Evolutionary conservation across 2,888 invertebrate species (phyloP).

Genomic region (Philhelius pedissequus): DNA sequence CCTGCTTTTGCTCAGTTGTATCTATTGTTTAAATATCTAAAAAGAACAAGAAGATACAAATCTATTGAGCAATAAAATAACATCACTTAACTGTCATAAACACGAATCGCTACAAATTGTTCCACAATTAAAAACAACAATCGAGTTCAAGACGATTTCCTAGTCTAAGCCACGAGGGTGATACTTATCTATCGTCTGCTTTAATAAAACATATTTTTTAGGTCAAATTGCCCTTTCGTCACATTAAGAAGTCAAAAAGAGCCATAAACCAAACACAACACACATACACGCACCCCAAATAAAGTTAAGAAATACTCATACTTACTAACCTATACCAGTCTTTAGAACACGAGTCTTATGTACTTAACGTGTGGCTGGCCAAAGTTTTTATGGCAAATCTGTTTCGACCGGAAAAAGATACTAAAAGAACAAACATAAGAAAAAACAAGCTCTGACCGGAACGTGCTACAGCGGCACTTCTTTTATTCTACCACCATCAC

Average conservation of each 20-base stretch:
- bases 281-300: slow-evolving; percentile 39
- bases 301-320: slow-evolving; percentile 8
- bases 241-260: slow-evolving; percentile 46
- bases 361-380: not conserved
- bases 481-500: slow-evolving; percentile 25
- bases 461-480: slow-evolving; percentile 59
- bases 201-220: slow-evolving; percentile 26
- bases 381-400: slow-evolving; percentile 59
- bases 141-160: not conserved
- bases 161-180: not conserved
- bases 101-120: not conserved
- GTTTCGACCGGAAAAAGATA: slow-evolving; percentile 34
- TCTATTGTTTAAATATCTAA: not conserved
- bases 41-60: not conserved
- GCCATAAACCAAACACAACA: slow-evolving; percentile 41
- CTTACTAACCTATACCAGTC: not conserved
- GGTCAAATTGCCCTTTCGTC: slow-evolving; percentile 36
- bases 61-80: not conserved
- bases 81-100: slow-evolving; percentile 19
- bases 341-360: not conserved
- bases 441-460: not conserved
- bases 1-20: no score
- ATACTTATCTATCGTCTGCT: not conserved
- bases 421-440: not conserved
- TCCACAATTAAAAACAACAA: not conserved